A percentile compares a stretch with the other conserved stretches of the same genome.
These are phyloP conservation scores for Marasmarcha lunaedactyla DNA, from an alignment of 2,888 invertebrate species.

Conservation along the genomic window DNA sequence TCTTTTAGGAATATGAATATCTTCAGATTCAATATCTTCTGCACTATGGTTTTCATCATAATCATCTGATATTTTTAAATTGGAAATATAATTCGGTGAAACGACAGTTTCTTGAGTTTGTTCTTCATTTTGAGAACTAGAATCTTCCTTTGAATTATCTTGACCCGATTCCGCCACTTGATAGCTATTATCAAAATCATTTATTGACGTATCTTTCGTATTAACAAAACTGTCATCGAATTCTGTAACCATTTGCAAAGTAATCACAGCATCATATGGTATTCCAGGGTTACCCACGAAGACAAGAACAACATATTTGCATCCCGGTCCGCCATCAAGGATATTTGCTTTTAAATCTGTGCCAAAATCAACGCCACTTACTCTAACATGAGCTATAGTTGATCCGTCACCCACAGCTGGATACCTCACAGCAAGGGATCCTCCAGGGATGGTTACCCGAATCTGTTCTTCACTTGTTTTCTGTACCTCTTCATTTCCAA, in stretches of 20 bases:
- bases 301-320: constrained; percentile 48
- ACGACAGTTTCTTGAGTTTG: no score
- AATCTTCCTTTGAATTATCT: no score
- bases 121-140: no score
- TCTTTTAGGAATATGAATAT: constrained; percentile 12
- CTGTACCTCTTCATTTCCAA: constrained; percentile 59
- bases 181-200: no score
- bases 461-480: constrained; percentile 50
- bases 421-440: constrained; percentile 48
- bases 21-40: constrained; percentile 19
- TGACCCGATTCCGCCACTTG: no score
- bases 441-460: constrained; percentile 48
- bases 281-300: constrained; percentile 45
- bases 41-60: constrained; percentile 29
- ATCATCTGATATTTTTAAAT: constrained; percentile 10
- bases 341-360: constrained; percentile 52
- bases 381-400: constrained; percentile 49
- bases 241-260: constrained; percentile 13
- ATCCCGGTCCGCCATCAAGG: constrained; percentile 57
- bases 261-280: constrained; percentile 47
- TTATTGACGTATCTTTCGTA: no score
- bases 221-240: no score
- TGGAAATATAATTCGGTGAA: no score
- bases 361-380: constrained; percentile 55
- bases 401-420: constrained; percentile 47